Evolutionary conservation across 1,140 invertebrate species (phyloP).

Genomic region (Rhopalosiphum maidis): DNA sequence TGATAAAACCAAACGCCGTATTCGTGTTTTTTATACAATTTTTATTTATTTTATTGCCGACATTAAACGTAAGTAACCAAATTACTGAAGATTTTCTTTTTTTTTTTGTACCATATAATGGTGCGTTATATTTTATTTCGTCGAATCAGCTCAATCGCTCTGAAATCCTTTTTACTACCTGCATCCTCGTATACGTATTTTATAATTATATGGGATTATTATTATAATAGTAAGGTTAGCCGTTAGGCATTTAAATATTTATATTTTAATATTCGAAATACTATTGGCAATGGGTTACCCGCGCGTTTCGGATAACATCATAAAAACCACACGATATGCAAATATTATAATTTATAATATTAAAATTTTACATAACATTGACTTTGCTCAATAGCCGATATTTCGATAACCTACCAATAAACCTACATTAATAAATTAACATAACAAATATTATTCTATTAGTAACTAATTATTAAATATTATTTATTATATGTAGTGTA

Average conservation of each 20-base stretch:
- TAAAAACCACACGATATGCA: background rate
- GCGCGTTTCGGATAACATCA: background rate
- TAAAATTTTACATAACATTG: background rate
- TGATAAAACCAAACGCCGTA: background rate
- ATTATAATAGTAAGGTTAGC: background rate
- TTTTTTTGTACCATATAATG: background rate
- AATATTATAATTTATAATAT: background rate
- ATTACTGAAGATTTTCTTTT: conserved; percentile 6
- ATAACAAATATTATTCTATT: background rate
- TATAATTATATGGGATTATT: background rate
- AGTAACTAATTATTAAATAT: background rate
- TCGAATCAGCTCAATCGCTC: background rate
- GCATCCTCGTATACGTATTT: background rate
- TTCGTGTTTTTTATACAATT: background rate
- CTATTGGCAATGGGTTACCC: background rate
- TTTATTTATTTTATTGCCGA: background rate
- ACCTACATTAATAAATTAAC: background rate
- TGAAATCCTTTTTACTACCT: conserved; percentile 2
- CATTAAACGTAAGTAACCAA: background rate
- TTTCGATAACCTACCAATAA: background rate
- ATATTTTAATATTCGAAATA: conserved; percentile 10
- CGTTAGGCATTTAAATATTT: background rate
- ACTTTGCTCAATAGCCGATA: background rate
- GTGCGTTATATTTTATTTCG: conserved; percentile 1
- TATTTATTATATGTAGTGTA: background rate